Conservation (phyloP, 2,113 vertebrate genomes). For the Herpailurus yagouaroundi region DNA sequence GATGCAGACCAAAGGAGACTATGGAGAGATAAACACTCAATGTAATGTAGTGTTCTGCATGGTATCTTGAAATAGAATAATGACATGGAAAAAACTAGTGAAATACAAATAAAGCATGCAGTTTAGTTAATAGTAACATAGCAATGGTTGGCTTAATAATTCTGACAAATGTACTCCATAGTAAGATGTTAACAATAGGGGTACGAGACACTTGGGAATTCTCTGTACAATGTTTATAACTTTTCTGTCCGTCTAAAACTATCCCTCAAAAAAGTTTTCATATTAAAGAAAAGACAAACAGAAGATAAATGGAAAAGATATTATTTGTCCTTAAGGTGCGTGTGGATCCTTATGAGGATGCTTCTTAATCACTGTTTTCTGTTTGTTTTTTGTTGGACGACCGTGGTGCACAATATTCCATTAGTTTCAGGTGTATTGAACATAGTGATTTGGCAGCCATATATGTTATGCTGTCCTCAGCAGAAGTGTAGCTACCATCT, state of each 20-base stretch:
- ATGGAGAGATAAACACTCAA: background rate
- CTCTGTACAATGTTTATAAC: background rate
- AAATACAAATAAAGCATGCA: background rate
- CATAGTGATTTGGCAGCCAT: background rate
- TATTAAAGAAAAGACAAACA: background rate
- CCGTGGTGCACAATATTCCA: background rate
- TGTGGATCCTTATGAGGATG: background rate
- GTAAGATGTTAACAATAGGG: background rate
- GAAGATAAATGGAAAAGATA: background rate
- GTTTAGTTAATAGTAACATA: background rate
- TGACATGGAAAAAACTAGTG: background rate
- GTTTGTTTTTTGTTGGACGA: background rate
- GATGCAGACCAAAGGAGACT: background rate
- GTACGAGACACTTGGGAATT: background rate
- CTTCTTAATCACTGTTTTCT: background rate
- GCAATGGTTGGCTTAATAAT: background rate
- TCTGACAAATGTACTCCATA: background rate
- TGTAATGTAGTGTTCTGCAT: background rate
- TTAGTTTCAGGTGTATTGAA: background rate
- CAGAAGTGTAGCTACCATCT: background rate
- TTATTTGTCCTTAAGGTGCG: background rate
- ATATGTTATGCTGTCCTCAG: background rate
- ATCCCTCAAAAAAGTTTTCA: background rate
- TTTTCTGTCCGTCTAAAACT: constrained; percentile 9
- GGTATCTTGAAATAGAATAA: background rate